A percentile compares a stretch with the other conserved stretches of the same genome.
Conservation (phyloP, 2,797 vertebrate genomes). For the Thamnophis elegans region DNA sequence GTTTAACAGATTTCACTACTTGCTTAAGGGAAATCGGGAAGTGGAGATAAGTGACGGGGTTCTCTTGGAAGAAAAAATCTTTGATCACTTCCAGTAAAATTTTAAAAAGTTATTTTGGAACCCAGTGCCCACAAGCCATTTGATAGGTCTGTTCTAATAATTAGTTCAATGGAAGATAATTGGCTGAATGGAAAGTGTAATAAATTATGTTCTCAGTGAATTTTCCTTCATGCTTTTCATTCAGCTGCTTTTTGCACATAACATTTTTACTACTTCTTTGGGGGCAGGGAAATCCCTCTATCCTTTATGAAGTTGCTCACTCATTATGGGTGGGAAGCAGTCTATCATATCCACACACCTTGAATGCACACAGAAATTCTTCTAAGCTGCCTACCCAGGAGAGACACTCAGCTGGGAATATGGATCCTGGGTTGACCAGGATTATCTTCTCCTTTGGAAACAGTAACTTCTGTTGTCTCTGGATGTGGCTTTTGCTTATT, state of each 20-base stretch:
- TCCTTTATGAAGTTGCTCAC: slow-evolving; percentile 26
- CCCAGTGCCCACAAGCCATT: not conserved
- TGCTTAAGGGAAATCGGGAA: not conserved
- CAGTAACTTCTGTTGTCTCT: slow-evolving; percentile 32
- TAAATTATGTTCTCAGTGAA: not conserved
- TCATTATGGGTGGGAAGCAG: slow-evolving; percentile 8
- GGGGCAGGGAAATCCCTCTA: not conserved
- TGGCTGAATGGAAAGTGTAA: slow-evolving; percentile 16
- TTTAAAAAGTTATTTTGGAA: not conserved
- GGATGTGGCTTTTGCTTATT: slow-evolving; percentile 56
- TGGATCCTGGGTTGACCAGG: slow-evolving; percentile 55
- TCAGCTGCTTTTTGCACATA: not conserved
- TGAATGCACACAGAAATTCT: not conserved
- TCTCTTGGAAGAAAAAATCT: not conserved
- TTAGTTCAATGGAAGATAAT: not conserved
- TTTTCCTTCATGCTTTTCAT: slow-evolving; percentile 14
- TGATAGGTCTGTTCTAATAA: not conserved
- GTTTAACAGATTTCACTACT: not conserved
- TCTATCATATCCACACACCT: slow-evolving; percentile 3
- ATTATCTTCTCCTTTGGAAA: slow-evolving; percentile 61
- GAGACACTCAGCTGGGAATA: slow-evolving; percentile 56
- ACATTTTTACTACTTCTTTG: not conserved
- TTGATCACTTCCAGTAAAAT: not conserved
- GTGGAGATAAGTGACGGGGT: not conserved
- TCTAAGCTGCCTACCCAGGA: slow-evolving; percentile 22